A percentile compares a stretch with the other conserved stretches of the same genome.
Evolutionary conservation across 64 coral and sea anemone genomes (phyloP).

Genomic region (Porites australiensis): DNA sequence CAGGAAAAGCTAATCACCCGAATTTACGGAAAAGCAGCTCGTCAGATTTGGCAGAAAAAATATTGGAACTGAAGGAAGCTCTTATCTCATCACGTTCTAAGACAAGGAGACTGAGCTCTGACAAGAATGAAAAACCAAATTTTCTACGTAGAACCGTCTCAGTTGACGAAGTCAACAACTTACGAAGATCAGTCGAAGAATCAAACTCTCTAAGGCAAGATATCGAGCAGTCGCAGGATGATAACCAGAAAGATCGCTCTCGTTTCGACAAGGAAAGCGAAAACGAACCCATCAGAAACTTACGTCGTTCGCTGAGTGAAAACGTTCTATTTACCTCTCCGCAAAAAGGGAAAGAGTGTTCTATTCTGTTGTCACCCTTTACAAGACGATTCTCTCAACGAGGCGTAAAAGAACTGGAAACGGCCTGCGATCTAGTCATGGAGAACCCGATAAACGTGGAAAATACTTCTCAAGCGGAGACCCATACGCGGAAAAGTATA

Average conservation of each 20-base stretch:
- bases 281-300: neutral
- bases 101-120: neutral
- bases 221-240: neutral
- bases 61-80: constrained; percentile 48
- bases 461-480: neutral
- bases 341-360: neutral
- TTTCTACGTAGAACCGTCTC: neutral
- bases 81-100: neutral
- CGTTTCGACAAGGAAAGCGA: neutral
- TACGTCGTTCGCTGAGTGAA: constrained; percentile 25
- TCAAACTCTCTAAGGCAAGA: neutral
- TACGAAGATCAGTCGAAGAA: neutral
- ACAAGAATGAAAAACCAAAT: neutral
- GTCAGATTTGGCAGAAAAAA: constrained; percentile 29
- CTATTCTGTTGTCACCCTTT: neutral
- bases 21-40: neutral
- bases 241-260: neutral
- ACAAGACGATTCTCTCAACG: constrained; percentile 14
- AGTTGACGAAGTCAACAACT: constrained; percentile 22
- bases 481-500: neutral
- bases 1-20: neutral
- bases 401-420: neutral
- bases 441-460: constrained; percentile 13
- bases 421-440: constrained; percentile 13
- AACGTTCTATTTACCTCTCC: neutral